Percentiles rank a stretch among this genome's conserved stretches.
Evolutionary conservation across 2,797 vertebrate genomes (phyloP).

Genomic region (Phataginus tricuspis): DNA sequence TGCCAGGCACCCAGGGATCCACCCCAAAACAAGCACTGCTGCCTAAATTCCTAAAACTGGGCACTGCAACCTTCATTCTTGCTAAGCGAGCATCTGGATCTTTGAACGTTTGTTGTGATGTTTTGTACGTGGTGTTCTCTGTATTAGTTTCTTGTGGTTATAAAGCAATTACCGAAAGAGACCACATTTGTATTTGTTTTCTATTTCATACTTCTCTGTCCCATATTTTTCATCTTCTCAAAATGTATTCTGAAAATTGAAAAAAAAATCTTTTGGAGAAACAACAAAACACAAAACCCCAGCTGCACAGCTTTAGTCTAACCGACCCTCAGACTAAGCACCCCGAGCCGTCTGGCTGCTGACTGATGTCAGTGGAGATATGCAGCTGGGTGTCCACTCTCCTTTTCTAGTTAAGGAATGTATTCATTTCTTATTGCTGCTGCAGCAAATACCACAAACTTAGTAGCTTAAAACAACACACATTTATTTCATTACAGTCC

Average conservation of each 20-base stretch:
- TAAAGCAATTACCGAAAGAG: constrained; percentile 84
- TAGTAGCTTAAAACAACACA: neutral
- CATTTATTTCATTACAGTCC: neutral
- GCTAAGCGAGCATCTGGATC: constrained; percentile 80
- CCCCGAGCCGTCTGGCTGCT: neutral
- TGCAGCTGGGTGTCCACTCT: neutral
- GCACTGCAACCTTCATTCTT: constrained; percentile 81
- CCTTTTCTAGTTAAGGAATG: neutral
- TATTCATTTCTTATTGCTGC: neutral
- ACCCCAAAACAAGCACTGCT: constrained; percentile 73
- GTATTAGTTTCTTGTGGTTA: constrained; percentile 85
- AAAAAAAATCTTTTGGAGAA: neutral
- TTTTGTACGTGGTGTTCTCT: constrained; percentile 89
- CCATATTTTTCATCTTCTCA: constrained; percentile 63
- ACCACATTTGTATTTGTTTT: constrained; percentile 94
- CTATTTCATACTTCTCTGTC: constrained; percentile 76
- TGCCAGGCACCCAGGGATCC: constrained; percentile 66
- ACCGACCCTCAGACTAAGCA: neutral
- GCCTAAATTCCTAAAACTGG: constrained; percentile 86
- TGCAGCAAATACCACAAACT: neutral
- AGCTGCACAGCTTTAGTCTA: neutral
- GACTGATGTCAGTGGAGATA: neutral
- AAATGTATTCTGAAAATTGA: constrained; percentile 45
- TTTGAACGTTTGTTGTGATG: constrained; percentile 88
- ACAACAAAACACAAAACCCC: neutral